Evolutionary conservation across 2,113 vertebrate species (phyloP).

Genomic region (Erpornis zantholeuca): DNA sequence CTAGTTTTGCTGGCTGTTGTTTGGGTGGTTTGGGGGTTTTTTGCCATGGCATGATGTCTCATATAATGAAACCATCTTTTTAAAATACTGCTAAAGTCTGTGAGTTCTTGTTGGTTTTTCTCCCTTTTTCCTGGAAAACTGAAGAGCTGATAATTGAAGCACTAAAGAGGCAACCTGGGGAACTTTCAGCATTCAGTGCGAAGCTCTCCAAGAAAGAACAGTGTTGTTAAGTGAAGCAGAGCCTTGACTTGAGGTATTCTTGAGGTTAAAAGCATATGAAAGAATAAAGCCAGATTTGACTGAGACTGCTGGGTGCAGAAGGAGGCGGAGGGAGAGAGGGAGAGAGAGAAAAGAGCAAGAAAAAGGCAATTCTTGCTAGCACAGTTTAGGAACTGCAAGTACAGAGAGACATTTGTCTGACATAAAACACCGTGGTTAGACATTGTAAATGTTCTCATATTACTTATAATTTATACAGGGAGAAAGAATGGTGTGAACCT

Average conservation of each 20-base stretch:
- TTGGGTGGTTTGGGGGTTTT: background rate
- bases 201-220: background rate
- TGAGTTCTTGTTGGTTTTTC: background rate
- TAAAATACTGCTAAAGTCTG: background rate
- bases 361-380: conserved; percentile 2
- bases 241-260: background rate
- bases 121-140: background rate
- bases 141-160: background rate
- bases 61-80: background rate
- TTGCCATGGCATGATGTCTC: background rate
- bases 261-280: background rate
- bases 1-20: background rate
- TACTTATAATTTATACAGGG: conserved; percentile 51
- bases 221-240: background rate
- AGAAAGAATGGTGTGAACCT: conserved; percentile 47
- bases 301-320: background rate
- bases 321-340: background rate
- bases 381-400: conserved; percentile 37
- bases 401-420: conserved; percentile 48
- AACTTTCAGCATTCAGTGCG: background rate
- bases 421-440: conserved; percentile 49
- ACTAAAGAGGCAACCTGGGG: conserved; percentile 16
- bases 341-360: background rate
- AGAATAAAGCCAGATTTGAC: background rate
- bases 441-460: conserved; percentile 59